Evolutionary conservation across 2,888 invertebrate species (phyloP), one percentile per base, ranked within the genome.

Genomic region (Operophtera brumata): DNA sequence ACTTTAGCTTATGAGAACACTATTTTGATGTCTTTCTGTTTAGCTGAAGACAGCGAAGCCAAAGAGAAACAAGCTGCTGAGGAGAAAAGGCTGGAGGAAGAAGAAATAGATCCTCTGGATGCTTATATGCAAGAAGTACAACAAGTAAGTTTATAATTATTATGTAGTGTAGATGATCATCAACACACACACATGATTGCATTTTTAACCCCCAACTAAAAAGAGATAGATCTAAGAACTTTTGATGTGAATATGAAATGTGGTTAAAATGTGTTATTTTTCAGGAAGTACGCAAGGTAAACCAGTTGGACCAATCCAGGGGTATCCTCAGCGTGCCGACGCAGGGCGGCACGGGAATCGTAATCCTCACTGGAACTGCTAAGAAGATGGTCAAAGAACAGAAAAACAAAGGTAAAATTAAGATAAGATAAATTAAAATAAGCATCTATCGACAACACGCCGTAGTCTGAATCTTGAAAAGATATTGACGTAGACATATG

Each of bases 81-180:
- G 47, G 80, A 82, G 40, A 81, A 83, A 41, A 86, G 81, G 48
- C 13, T 34, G 12, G 91, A 88, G 58, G 94, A 94, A 66, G 96
- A 96, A 61, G 98, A 98, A 77, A 93, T 96, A 42, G 99, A 99
- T 91, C 96, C 99, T 0, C 87, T 99, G 26, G 99, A 99, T 92
- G 99, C 99, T 6, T 99, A 95, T 77, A 99, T 99, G 99, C 94
- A 94, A 84, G 96, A 95, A 87, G 92, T 92, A 0, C 92, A 93
- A 69, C 92, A 92, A 68, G 93, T 92, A 68, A 66, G 69, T 46
- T 20, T 7, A 40, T 20, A 7, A 10, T 26, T 20, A 20, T 20
- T 20, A 20, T 20, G 4, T 20, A 20, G 4, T 20, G 4, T 20
- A n/a, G n/a, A n/a, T n/a, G n/a, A n/a, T n/a, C n/a, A n/a, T n/a